These are phyloP conservation scores for Tokudaia muenninki DNA, from an alignment of 2,797 vertebrate genomes.

Conservation along the genomic window DNA sequence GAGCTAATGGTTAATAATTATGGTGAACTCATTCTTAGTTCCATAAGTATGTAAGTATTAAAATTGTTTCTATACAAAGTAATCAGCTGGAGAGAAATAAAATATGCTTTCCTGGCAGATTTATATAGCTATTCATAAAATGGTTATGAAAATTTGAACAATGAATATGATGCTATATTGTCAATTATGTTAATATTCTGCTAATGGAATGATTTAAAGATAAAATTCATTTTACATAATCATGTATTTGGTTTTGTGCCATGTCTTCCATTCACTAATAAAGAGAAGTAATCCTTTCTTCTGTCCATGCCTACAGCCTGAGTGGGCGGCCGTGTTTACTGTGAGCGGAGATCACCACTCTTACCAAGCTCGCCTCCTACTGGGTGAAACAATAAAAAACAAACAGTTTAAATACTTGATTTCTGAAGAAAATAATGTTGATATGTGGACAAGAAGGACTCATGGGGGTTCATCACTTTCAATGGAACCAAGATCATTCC, in stretches of 20 bases:
- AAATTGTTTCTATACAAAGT: slow-evolving; percentile 56
- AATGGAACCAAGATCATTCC: background rate
- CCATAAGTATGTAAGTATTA: slow-evolving; percentile 54
- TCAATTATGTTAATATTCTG: slow-evolving; percentile 62
- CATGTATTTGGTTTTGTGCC: background rate
- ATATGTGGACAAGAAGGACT: background rate
- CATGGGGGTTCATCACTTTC: background rate
- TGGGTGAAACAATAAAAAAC: background rate
- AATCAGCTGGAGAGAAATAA: slow-evolving; percentile 20
- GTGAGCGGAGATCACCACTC: background rate
- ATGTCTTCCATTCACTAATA: background rate
- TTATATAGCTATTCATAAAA: slow-evolving; percentile 55
- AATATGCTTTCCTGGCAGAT: slow-evolving; percentile 40
- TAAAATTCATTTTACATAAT: slow-evolving; percentile 37
- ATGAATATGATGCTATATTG: slow-evolving; percentile 11
- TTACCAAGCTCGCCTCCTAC: background rate
- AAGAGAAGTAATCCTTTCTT: background rate
- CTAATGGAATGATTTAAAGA: slow-evolving; percentile 58
- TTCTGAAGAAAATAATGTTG: background rate
- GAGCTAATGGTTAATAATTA: slow-evolving; percentile 36
- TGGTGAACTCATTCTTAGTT: slow-evolving; percentile 13
- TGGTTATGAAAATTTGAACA: slow-evolving; percentile 22
- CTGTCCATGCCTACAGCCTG: background rate
- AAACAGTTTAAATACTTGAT: background rate
- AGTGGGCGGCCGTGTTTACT: background rate